Base-by-base conservation (phyloP, 2,797 vertebrate species). In the Novumbra hubbsi region DNA sequence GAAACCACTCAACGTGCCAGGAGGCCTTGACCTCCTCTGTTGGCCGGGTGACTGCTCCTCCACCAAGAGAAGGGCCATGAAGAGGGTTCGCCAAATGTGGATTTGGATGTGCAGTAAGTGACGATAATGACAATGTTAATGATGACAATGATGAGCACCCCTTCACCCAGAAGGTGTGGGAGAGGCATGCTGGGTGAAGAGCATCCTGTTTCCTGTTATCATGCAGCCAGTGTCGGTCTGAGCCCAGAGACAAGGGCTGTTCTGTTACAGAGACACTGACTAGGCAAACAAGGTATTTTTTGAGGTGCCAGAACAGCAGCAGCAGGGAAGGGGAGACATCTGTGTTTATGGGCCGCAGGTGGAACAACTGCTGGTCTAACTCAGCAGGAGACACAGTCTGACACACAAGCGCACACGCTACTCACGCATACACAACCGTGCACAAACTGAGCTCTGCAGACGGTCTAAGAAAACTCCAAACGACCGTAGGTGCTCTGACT, bases 331-430 rank as follows among this genome's bases (percentile, higher is more conserved):
- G 12, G n/a, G 70, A 79, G 81, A 76, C 77, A 77, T 81, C 82
- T 80, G 81, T 65, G 69, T 68, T 83, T 84, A 83, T 78, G 77
- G 82, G 65, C 80, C 80, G 77, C 81, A 83, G 82, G 80, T 83
- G 82, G 78, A 85, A 81, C 79, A 79, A 82, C 76, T 81, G 75
- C 81, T 76, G 72, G 75, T 80, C 75, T 71, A 49, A 78, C 74
- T 78, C 70, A 41, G 74, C 78, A 78, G 74, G 76, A 76, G 76
- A 77, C 32, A 60, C 68, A 12, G 15, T 30, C 27, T 21, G 41
- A 52, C 45, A 69, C 45, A 55, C 49, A 21, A 48, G 7, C 30
- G 12, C 5, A 52, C 60, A 66, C 60, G n/a, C 45, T n/a, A n/a
- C 17, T 24, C 8, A 16, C 34, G 19, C 16, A 55, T 63, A 71